Conservation (phyloP, 2,888 invertebrate genomes). For the Micoletzkya japonica region DNA sequence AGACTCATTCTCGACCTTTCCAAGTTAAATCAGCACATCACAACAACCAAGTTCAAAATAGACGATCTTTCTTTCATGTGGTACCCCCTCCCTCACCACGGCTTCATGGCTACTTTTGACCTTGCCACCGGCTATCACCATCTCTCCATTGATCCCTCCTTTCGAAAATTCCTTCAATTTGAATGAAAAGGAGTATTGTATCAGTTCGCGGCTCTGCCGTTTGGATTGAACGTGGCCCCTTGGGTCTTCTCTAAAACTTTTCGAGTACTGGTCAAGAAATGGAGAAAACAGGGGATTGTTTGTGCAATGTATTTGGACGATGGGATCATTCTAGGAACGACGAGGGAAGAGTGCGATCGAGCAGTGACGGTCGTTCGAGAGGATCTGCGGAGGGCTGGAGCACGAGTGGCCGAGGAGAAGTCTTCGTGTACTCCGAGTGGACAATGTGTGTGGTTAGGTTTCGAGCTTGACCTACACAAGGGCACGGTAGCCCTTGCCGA, state of each 20-base stretch:
- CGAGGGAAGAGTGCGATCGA: not conserved
- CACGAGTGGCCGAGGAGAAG: not conserved
- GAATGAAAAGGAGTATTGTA: not conserved
- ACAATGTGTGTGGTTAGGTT: not conserved
- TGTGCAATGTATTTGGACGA: slow-evolving; percentile 14
- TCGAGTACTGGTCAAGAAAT: not conserved
- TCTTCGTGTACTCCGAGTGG: not conserved
- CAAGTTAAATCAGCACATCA: not conserved
- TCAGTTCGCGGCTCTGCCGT: not conserved
- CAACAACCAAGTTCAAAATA: not conserved
- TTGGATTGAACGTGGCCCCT: slow-evolving; percentile 3
- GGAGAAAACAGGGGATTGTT: slow-evolving; percentile 1
- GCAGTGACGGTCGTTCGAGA: not conserved
- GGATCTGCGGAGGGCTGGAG: not conserved
- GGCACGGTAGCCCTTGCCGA: not conserved
- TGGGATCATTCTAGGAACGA: not conserved
- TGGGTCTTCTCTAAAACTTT: slow-evolving; percentile 14
- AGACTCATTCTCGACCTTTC: not conserved
- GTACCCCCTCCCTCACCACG: not conserved
- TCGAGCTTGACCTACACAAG: not conserved
- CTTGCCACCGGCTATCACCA: not conserved
- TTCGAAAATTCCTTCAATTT: not conserved
- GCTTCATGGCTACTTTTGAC: not conserved
- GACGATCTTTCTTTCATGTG: not conserved
- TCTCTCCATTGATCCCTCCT: not conserved